phyloP scores from a whole-genome alignment of 35 echinoderm and acorn worm genomes.

The Apostichopus californicus region DNA sequence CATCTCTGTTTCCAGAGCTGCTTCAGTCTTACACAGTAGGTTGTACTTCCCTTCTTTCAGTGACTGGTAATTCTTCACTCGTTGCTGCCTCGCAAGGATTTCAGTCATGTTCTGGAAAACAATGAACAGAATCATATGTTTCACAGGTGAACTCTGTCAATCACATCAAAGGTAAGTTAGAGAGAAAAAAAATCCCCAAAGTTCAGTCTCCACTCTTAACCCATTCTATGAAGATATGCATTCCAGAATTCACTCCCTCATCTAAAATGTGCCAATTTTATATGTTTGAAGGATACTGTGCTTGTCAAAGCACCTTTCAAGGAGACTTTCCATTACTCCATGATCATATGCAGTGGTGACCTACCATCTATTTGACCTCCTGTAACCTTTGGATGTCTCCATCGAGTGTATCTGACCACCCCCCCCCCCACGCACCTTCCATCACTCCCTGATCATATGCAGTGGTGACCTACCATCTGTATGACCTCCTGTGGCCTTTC shows the following conservation, averaged over 20 bases:
- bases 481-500: slow-evolving; percentile 78
- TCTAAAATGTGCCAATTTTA: no score
- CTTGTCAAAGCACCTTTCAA: neutral
- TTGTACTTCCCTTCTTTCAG: slow-evolving; percentile 94
- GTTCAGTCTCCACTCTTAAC: no score
- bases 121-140: no score
- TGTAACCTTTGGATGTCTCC: slow-evolving; percentile 92
- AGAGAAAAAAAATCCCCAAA: no score
- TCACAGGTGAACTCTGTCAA: no score
- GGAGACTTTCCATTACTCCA: neutral
- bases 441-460: neutral
- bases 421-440: no score
- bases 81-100: slow-evolving; percentile 84
- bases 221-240: no score
- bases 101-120: slow-evolving; percentile 78
- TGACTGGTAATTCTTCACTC: slow-evolving; percentile 92
- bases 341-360: neutral
- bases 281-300: no score
- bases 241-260: no score
- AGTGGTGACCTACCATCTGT: slow-evolving; percentile 6
- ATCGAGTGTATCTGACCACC: slow-evolving; percentile 5
- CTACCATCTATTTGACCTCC: slow-evolving; percentile 77
- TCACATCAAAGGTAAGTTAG: no score
- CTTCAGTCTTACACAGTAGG: slow-evolving; percentile 91
- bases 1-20: slow-evolving; percentile 80